A percentile compares a stretch with the other conserved stretches of the same genome.
Conservation (phyloP, 2,113 vertebrate species). For the Thinocorus orbignyianus region DNA sequence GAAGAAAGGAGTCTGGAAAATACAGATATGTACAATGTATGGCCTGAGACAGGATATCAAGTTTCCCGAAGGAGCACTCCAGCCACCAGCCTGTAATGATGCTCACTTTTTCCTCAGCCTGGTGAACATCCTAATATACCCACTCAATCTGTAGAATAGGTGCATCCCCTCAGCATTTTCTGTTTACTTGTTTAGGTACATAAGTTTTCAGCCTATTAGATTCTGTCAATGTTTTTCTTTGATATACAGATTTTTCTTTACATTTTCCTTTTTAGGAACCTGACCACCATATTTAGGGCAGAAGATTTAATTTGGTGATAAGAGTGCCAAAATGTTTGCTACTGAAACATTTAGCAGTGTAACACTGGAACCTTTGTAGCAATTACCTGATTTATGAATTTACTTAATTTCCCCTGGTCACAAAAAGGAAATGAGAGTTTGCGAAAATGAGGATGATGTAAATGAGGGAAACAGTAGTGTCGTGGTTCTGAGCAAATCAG, state of each 20-base stretch:
- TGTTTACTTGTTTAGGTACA: not conserved
- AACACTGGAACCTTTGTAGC: not conserved
- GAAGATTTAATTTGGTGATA: not conserved
- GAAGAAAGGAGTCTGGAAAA: not conserved
- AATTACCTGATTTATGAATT: not conserved
- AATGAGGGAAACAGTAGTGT: no score
- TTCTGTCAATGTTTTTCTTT: not conserved
- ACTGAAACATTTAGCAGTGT: not conserved
- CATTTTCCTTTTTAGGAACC: not conserved
- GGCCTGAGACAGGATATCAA: not conserved
- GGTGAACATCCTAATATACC: fast-evolving
- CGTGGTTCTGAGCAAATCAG: no score
- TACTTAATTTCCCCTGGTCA: not conserved
- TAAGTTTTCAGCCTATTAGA: not conserved
- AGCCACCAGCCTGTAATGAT: not conserved
- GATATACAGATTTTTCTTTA: not conserved
- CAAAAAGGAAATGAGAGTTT: not conserved
- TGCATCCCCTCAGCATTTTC: not conserved
- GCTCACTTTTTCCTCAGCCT: not conserved
- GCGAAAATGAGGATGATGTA: not conserved
- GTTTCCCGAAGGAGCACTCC: not conserved
- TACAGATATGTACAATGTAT: not conserved
- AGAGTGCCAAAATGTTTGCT: not conserved
- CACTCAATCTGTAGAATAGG: not conserved
- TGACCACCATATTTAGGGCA: not conserved